These are phyloP conservation scores for Papilio helenus DNA, from an alignment of 1,140 invertebrate species.

Conservation along the genomic window DNA sequence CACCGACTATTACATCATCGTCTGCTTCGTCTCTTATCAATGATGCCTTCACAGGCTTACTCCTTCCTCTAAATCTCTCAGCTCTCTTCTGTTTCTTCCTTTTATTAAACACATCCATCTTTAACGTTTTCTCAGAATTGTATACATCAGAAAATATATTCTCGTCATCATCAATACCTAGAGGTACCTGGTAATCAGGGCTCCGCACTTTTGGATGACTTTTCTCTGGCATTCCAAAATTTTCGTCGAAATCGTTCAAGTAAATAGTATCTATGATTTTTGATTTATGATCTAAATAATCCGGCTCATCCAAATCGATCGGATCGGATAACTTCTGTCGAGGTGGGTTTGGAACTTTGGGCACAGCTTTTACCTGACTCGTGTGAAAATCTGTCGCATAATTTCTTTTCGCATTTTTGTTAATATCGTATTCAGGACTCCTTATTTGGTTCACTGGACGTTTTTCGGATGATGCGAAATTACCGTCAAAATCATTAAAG, in stretches of 20 bases:
- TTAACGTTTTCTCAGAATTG: slow-evolving; percentile 1
- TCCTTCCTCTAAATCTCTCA: slow-evolving; percentile 27
- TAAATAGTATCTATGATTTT: slow-evolving; percentile 47
- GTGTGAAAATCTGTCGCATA: slow-evolving; percentile 63
- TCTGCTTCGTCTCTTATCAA: slow-evolving; percentile 42
- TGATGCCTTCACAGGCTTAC: slow-evolving; percentile 11
- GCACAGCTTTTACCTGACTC: slow-evolving; percentile 45
- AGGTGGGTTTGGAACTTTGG: slow-evolving; percentile 44
- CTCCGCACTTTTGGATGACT: slow-evolving; percentile 51
- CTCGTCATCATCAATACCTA: background rate
- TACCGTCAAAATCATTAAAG: slow-evolving; percentile 48
- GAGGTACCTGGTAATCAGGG: slow-evolving; percentile 30
- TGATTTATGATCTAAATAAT: slow-evolving; percentile 47
- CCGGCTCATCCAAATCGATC: slow-evolving; percentile 43
- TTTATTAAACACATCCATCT: slow-evolving; percentile 21
- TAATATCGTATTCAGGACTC: slow-evolving; percentile 42
- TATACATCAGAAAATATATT: slow-evolving; percentile 1
- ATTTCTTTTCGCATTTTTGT: slow-evolving; percentile 21
- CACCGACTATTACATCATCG: slow-evolving; percentile 73
- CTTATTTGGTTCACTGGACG: slow-evolving; percentile 47
- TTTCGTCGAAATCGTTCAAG: slow-evolving; percentile 48
- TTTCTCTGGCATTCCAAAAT: slow-evolving; percentile 54
- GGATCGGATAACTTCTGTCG: slow-evolving; percentile 45
- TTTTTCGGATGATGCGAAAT: slow-evolving; percentile 55
- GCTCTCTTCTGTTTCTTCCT: slow-evolving; percentile 32